phyloP scores from a whole-genome alignment of 2,113 vertebrate genomes.

The Talpa occidentalis region DNA sequence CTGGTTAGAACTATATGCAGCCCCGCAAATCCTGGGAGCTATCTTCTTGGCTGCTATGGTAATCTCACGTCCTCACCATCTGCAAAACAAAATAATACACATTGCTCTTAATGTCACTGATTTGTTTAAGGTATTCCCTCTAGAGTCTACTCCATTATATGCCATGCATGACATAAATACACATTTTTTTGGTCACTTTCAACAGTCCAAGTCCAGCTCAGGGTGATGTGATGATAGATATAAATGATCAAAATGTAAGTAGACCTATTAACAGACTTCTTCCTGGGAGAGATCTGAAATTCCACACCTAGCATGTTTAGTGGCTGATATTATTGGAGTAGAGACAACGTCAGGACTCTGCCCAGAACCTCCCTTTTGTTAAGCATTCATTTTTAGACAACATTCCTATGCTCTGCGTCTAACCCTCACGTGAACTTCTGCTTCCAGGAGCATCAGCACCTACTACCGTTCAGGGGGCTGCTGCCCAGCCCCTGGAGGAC shows the following conservation, averaged over 20 bases:
- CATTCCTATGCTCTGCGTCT: too few relatives aligned
- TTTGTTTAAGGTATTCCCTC: neutral
- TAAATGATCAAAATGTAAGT: neutral
- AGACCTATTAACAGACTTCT: neutral
- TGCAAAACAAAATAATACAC: slow-evolving; percentile 55
- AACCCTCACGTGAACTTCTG: neutral
- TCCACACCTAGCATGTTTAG: neutral
- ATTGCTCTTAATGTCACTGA: neutral
- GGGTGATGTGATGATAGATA: neutral
- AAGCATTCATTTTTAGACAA: neutral
- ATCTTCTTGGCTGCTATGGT: neutral
- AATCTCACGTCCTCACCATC: slow-evolving; percentile 31
- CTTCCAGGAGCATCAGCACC: neutral
- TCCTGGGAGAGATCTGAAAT: neutral
- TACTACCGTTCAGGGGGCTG: neutral
- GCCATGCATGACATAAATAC: neutral
- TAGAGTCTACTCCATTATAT: neutral
- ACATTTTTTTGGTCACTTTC: neutral
- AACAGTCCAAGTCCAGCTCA: neutral
- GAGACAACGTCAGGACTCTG: neutral
- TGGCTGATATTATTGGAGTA: neutral
- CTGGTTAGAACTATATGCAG: neutral
- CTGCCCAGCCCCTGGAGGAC: neutral
- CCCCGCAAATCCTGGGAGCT: neutral
- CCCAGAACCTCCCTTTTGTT: neutral